Evolutionary conservation across 2,797 vertebrate genomes (phyloP).

Genomic region (Sciurus vulgaris): DNA sequence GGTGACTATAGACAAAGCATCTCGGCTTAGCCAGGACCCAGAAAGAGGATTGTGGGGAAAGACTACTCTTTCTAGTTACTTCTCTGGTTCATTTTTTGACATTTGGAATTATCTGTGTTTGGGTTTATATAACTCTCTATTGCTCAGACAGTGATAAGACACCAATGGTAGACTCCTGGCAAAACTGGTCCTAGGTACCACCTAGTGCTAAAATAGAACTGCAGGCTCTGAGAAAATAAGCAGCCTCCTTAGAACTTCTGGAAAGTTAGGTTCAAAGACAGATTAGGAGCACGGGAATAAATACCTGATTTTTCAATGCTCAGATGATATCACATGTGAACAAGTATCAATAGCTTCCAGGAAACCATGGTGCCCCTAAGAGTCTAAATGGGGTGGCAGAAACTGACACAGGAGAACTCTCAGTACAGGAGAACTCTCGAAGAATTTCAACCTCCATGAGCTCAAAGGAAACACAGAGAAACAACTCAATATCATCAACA

Average conservation of each 20-base stretch:
- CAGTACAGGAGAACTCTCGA: neutral
- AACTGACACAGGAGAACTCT: neutral
- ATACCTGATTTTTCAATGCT: neutral
- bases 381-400: neutral
- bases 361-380: neutral
- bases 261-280: neutral
- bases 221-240: neutral
- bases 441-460: neutral
- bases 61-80: neutral
- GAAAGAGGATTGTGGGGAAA: neutral
- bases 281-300: neutral
- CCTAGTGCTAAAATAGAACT: neutral
- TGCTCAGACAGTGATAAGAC: neutral
- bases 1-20: neutral
- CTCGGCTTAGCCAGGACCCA: neutral
- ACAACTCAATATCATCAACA: neutral
- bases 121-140: neutral
- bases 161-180: neutral
- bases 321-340: neutral
- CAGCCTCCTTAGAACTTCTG: neutral
- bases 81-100: neutral
- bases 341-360: neutral
- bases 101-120: neutral
- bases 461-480: neutral
- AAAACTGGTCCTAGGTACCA: neutral